Base-by-base conservation (phyloP, 2,113 vertebrate genomes). In the Procapra przewalskii region DNA sequence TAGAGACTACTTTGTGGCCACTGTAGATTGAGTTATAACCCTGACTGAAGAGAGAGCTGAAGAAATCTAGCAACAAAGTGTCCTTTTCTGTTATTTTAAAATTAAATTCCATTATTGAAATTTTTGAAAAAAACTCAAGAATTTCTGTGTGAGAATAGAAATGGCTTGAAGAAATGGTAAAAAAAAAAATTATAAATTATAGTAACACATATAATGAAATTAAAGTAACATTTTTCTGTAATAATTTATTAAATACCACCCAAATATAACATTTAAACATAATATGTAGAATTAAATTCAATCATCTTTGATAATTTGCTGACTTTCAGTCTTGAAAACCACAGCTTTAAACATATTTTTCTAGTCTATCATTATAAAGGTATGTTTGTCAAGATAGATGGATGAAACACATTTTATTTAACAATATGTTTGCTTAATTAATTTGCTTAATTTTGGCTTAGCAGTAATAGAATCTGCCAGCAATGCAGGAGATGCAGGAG, bases 11-110 rank as follows among this genome's bases (percentile, higher is more conserved):
- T 81, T 94, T 57, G 88, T 52, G 13, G 62, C 80, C 33, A 27
- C 60, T 59, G 62, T 77, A 92, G 33, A 95, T 60, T 89, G n/a
- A 64, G 27, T 50, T 71, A 80, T 89, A 89, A 77, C 85, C 80
- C 86, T 97, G 77, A 86, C 57, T 93, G 52, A 97, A 97, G 91
- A 97, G 25, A 90, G 55, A 88, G 52, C 29, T 95, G 52, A 95
- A 93, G 48, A 85, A 97, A 83, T 91, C 52, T 62, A 94, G 45
- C 52, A 96, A 81, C 31, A 83, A 91, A 31, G 15, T 81, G 31
- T 88, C n/a, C 77, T 79, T 88, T 94, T 36, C 6, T 64, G 31
- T 86, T 54, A 77, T 87, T 79, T 67, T 29, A 55, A 91, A 85
- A 57, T 81, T 45, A 29, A 88, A 91, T 75, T 7, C 62, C 29